Evolutionary conservation across 1,140 invertebrate genomes (phyloP).

Genomic region (Sinella curviseta): DNA sequence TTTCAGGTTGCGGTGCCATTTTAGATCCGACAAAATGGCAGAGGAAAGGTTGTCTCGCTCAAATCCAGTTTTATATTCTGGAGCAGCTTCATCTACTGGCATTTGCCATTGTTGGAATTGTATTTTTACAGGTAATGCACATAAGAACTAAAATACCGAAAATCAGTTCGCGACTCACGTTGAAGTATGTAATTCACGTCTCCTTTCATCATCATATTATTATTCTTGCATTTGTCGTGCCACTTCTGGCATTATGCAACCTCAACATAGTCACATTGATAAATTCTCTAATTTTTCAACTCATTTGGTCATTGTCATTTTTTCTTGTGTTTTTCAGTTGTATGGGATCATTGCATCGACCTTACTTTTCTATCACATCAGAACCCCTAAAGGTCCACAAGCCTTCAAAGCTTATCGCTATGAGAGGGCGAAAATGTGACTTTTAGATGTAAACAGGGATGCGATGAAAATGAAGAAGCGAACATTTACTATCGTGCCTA

Average conservation of each 20-base stretch:
- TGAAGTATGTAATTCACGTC: too few relatives aligned
- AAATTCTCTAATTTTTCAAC: neutral
- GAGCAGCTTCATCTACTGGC: conserved; percentile 54
- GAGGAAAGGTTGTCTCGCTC: conserved; percentile 51
- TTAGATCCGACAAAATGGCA: conserved; percentile 45
- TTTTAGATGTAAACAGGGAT: neutral
- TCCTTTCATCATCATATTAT: too few relatives aligned
- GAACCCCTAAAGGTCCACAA: conserved; percentile 31
- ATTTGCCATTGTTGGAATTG: conserved; percentile 51
- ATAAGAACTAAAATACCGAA: too few relatives aligned
- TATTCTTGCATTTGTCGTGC: too few relatives aligned
- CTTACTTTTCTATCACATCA: conserved; percentile 44
- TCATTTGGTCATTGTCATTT: neutral
- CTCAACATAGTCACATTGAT: too few relatives aligned
- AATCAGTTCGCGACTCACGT: too few relatives aligned
- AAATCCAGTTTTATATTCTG: conserved; percentile 52
- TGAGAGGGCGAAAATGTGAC: conserved; percentile 39
- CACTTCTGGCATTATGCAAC: too few relatives aligned
- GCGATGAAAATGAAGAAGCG: too few relatives aligned
- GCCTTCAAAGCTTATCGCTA: conserved; percentile 42
- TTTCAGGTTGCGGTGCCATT: conserved; percentile 46
- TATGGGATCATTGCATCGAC: conserved; percentile 48
- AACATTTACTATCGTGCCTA: too few relatives aligned
- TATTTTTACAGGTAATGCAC: conserved; percentile 52
- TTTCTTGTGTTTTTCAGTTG: conserved; percentile 31